Percentiles rank a stretch among this genome's conserved stretches.
Evolutionary conservation across 2,888 invertebrate genomes (phyloP).

Genomic region (Teleogryllus oceanicus): DNA sequence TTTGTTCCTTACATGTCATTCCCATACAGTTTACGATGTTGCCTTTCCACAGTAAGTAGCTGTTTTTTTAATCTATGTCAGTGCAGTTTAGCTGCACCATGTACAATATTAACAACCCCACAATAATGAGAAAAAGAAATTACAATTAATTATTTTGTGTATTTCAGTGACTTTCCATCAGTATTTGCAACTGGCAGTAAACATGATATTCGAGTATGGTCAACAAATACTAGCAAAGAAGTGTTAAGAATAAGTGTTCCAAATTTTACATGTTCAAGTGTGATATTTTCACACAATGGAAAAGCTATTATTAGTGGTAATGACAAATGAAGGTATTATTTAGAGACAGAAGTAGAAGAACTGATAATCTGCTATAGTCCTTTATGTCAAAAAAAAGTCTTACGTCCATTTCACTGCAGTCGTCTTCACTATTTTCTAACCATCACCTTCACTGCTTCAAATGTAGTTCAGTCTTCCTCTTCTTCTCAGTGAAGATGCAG

Average conservation of each 20-base stretch:
- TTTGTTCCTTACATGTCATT: constrained; percentile 78
- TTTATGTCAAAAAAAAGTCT: too few species aligned
- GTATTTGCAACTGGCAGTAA: constrained; percentile 85
- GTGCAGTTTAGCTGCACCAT: background rate
- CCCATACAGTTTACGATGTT: constrained; percentile 72
- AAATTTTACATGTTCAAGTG: constrained; percentile 80
- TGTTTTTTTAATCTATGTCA: background rate
- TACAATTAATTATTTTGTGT: background rate
- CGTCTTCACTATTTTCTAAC: too few species aligned
- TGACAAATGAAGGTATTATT: background rate
- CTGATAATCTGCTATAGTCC: too few species aligned
- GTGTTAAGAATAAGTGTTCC: constrained; percentile 76
- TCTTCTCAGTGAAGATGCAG: background rate
- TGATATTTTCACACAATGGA: constrained; percentile 76
- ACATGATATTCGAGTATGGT: constrained; percentile 85
- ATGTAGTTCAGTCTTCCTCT: background rate
- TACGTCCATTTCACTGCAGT: too few species aligned
- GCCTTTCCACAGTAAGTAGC: constrained; percentile 73
- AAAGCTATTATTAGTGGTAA: constrained; percentile 72
- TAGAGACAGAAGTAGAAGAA: too few species aligned
- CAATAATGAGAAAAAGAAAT: too few species aligned
- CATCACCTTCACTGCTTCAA: too few species aligned
- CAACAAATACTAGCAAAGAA: constrained; percentile 69
- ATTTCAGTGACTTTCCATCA: constrained; percentile 67
- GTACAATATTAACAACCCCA: constrained; percentile 19